These are phyloP conservation scores for Strigops habroptila DNA, from an alignment of 2,113 vertebrate species.

Conservation along the genomic window DNA sequence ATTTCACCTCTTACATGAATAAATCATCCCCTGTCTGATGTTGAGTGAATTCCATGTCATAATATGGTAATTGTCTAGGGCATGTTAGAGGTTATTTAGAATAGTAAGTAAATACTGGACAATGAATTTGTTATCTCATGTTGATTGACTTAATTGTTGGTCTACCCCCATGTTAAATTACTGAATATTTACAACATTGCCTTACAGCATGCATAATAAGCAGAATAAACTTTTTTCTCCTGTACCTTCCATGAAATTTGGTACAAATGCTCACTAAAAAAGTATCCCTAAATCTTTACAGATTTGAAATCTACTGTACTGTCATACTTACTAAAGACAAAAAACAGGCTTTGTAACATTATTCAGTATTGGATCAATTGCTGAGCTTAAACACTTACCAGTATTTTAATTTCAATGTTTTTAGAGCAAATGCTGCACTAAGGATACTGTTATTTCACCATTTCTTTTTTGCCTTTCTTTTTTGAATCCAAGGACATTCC, in stretches of 20 bases:
- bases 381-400: background rate
- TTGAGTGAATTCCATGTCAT: background rate
- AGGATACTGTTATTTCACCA: background rate
- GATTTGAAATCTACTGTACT: background rate
- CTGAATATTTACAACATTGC: background rate
- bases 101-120: background rate
- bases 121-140: background rate
- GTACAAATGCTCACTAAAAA: background rate
- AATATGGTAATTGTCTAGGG: background rate
- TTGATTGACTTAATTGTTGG: background rate
- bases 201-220: background rate
- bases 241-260: background rate
- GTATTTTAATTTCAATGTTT: background rate
- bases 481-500: background rate
- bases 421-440: background rate
- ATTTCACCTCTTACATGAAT: background rate
- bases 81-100: background rate
- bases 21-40: background rate
- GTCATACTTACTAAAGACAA: background rate
- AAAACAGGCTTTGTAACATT: background rate
- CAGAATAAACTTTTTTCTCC: background rate
- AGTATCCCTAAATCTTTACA: background rate
- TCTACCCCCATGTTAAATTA: background rate
- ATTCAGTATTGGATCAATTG: background rate
- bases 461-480: background rate